A percentile compares a stretch with the other conserved stretches of the same genome.
Conservation (phyloP, 2,797 vertebrate species). For the Microhierax caerulescens region DNA sequence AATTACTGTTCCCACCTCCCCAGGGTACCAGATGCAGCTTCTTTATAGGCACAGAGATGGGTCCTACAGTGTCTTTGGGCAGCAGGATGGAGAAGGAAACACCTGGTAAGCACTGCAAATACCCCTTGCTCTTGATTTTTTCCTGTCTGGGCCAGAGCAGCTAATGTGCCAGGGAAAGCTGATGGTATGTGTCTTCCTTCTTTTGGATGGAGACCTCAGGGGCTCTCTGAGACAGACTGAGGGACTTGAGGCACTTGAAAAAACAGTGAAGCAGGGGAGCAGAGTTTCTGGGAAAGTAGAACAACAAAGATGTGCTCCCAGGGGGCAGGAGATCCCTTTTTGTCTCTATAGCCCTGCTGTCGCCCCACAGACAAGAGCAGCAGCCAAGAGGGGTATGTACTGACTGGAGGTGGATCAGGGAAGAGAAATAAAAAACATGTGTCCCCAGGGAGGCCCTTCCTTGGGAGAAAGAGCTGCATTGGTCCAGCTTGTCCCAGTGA, state of each 20-base stretch:
- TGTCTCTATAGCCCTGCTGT: background rate
- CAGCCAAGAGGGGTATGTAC: background rate
- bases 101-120: conserved; percentile 47
- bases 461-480: background rate
- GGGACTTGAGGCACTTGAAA: background rate
- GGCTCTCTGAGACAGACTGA: background rate
- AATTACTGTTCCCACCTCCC: background rate
- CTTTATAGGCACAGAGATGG: conserved; percentile 59
- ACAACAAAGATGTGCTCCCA: background rate
- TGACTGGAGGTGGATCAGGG: background rate
- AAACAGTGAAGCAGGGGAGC: background rate
- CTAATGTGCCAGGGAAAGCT: background rate
- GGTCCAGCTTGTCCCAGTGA: background rate
- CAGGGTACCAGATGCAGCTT: conserved; percentile 60
- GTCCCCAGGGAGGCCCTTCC: background rate
- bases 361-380: background rate
- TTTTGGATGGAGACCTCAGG: background rate
- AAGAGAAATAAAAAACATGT: background rate
- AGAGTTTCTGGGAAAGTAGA: background rate
- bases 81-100: conserved; percentile 38
- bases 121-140: background rate
- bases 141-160: background rate
- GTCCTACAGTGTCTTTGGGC: conserved; percentile 63
- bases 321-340: background rate
- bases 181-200: background rate